phyloP scores from a whole-genome alignment of 1,140 invertebrate genomes.

The Drosophila parvula region DNA sequence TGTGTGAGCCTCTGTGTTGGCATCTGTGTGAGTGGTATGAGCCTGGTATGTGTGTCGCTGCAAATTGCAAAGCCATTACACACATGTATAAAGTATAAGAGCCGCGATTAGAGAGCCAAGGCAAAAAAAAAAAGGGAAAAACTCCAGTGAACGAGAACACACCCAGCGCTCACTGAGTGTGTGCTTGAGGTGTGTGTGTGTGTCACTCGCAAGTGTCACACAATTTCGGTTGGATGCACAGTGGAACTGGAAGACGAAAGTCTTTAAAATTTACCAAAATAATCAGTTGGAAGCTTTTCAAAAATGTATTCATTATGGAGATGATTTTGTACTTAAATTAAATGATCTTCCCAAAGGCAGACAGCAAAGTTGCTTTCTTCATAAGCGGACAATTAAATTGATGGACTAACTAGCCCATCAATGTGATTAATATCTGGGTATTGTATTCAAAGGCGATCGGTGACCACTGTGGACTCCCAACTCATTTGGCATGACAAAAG shows the following conservation, averaged over 20 bases:
- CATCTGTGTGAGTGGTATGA: slow-evolving; percentile 1
- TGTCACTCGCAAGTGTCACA: slow-evolving; percentile 62
- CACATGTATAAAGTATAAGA: slow-evolving; percentile 61
- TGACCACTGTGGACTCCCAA: slow-evolving; percentile 22
- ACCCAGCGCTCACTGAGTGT: slow-evolving; percentile 47
- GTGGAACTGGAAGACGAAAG: not conserved
- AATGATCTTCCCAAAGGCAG: not conserved
- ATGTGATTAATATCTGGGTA: slow-evolving; percentile 14
- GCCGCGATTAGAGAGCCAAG: slow-evolving; percentile 60
- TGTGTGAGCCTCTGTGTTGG: slow-evolving; percentile 4
- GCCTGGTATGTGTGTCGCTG: slow-evolving; percentile 61
- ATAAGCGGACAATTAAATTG: not conserved
- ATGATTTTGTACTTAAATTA: not conserved
- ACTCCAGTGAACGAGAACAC: slow-evolving; percentile 50
- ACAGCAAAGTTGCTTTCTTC: not conserved
- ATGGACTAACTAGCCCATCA: slow-evolving; percentile 6
- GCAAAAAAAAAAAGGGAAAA: slow-evolving; percentile 41
- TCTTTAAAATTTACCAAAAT: not conserved
- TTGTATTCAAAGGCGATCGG: slow-evolving; percentile 4
- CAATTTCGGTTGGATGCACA: slow-evolving; percentile 43
- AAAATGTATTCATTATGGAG: no score
- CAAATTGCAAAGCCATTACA: slow-evolving; percentile 69
- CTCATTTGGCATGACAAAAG: slow-evolving; percentile 38
- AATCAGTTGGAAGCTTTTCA: not conserved
- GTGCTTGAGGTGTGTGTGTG: slow-evolving; percentile 24